These are phyloP conservation scores for Trissolcus basalis DNA, from an alignment of 1,140 invertebrate genomes.

Conservation along the genomic window DNA sequence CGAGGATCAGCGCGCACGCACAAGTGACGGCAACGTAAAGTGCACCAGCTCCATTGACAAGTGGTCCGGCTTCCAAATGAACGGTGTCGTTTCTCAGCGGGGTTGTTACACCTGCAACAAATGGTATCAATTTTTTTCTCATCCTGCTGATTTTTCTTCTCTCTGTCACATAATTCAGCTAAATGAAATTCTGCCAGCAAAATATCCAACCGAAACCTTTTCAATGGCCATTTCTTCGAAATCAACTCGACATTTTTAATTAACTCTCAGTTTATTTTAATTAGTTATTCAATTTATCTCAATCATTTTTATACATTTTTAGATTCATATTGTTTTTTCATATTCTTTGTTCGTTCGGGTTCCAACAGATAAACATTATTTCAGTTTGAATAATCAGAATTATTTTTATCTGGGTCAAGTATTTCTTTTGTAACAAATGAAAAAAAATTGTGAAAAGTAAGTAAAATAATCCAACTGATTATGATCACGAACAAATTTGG, in stretches of 20 bases:
- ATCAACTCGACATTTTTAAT: too few species aligned
- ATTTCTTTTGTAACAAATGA: not conserved
- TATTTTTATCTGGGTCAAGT: not conserved
- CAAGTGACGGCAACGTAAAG: constrained; percentile 88
- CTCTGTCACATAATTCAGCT: not conserved
- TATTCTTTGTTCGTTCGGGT: too few species aligned
- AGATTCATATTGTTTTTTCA: too few species aligned
- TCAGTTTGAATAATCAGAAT: too few species aligned
- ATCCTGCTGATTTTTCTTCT: too few species aligned
- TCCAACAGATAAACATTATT: too few species aligned
- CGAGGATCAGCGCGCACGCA: constrained; percentile 85
- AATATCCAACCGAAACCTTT: too few species aligned
- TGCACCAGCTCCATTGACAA: constrained; percentile 80
- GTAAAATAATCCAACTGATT: constrained; percentile 9
- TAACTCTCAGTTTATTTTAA: too few species aligned
- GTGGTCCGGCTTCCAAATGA: constrained; percentile 79
- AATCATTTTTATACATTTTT: too few species aligned
- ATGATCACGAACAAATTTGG: constrained; percentile 18
- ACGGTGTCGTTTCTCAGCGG: constrained; percentile 80
- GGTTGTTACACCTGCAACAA: constrained; percentile 76
- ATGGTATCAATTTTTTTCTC: not conserved
- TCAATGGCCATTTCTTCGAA: too few species aligned
- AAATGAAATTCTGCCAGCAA: too few species aligned
- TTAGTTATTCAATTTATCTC: too few species aligned
- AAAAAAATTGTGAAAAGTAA: constrained; percentile 4